Conservation (phyloP, 1,140 invertebrate genomes). For the Drosophila mauritiana region DNA sequence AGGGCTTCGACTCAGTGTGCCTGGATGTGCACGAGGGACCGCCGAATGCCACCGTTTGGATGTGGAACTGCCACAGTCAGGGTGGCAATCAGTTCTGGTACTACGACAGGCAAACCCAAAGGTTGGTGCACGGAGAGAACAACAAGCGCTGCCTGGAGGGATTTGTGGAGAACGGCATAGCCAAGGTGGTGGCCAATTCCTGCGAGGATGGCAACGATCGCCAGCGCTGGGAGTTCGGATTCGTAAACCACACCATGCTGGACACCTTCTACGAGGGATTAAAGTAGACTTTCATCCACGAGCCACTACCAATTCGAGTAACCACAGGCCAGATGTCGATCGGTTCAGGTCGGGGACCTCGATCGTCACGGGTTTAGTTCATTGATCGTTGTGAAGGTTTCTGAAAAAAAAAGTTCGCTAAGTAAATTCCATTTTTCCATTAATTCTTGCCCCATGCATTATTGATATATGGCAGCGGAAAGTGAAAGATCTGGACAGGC, state of each 20-base stretch:
- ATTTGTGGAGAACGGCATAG: slow-evolving; percentile 75
- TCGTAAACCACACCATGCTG: slow-evolving; percentile 88
- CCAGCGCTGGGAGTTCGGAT: slow-evolving; percentile 92
- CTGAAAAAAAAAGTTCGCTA: slow-evolving; percentile 22
- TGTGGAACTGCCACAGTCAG: slow-evolving; percentile 90
- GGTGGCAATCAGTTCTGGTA: slow-evolving; percentile 93
- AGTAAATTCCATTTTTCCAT: slow-evolving; percentile 61
- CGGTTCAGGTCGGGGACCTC: slow-evolving; percentile 53
- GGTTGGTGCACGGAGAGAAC: slow-evolving; percentile 88
- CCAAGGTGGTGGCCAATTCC: slow-evolving; percentile 88
- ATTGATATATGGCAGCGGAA: slow-evolving; percentile 30
- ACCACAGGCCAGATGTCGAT: slow-evolving; percentile 6
- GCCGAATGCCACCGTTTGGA: slow-evolving; percentile 88
- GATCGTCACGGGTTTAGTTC: slow-evolving; percentile 39
- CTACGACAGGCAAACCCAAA: slow-evolving; percentile 88
- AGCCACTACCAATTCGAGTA: background rate
- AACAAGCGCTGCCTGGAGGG: slow-evolving; percentile 89
- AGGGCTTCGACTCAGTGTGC: slow-evolving; percentile 86
- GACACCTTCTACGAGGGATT: slow-evolving; percentile 38
- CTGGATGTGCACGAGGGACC: slow-evolving; percentile 89
- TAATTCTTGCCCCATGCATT: slow-evolving; percentile 37
- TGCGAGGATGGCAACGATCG: slow-evolving; percentile 89
- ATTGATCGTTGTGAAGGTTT: slow-evolving; percentile 64
- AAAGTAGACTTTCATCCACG: background rate
- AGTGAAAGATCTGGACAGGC: slow-evolving; percentile 38